Conservation (phyloP, 2,797 vertebrate species). For the Esox masquinongy region DNA sequence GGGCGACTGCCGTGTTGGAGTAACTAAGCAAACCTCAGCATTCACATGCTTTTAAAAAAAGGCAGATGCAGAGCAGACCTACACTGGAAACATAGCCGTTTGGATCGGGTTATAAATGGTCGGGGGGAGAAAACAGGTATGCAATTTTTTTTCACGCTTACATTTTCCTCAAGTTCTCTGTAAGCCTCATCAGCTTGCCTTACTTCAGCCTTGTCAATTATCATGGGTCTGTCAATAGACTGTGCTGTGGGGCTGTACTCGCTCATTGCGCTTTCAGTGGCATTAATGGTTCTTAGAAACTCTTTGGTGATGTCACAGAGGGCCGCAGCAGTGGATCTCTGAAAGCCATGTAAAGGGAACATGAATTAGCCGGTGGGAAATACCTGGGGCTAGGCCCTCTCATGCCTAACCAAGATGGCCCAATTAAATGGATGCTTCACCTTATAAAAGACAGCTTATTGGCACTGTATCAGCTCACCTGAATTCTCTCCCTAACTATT, state of each 20-base stretch:
- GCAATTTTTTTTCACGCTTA: constrained; percentile 66
- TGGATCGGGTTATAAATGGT: not conserved
- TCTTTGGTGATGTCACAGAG: constrained; percentile 86
- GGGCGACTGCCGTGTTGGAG: not conserved
- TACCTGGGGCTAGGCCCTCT: not conserved
- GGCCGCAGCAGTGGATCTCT: constrained; percentile 82
- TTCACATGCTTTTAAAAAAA: constrained; percentile 6
- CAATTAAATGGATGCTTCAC: no score
- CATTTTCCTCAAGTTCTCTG: constrained; percentile 85
- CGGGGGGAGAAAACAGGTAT: constrained; percentile 24
- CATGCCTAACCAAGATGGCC: not conserved
- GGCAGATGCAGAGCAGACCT: not conserved
- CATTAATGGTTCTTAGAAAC: constrained; percentile 84
- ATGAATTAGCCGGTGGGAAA: constrained; percentile 66
- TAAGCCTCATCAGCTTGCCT: constrained; percentile 78
- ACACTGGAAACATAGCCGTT: not conserved
- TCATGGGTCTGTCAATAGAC: constrained; percentile 60
- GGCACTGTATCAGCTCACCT: no score
- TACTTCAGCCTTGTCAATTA: constrained; percentile 66
- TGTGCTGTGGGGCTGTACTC: constrained; percentile 71
- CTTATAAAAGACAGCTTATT: no score
- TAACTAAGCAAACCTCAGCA: not conserved
- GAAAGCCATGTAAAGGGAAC: constrained; percentile 75
- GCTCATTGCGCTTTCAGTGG: constrained; percentile 78
- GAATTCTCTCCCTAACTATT: no score